These are phyloP conservation scores for Arrhopalites spinosus DNA, from an alignment of 2,888 invertebrate genomes.

Conservation along the genomic window DNA sequence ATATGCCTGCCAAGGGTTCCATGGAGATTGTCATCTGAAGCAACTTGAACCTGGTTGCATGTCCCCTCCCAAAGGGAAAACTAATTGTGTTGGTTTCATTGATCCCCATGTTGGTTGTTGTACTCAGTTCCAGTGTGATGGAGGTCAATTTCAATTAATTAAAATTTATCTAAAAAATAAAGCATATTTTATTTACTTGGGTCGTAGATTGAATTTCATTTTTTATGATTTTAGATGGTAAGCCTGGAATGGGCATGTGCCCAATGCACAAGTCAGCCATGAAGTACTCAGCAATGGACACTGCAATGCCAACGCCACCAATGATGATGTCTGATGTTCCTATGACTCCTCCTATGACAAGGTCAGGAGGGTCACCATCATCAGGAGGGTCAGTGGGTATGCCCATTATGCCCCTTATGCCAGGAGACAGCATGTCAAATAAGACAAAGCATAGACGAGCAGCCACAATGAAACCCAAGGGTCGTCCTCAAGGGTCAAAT, in stretches of 20 bases:
- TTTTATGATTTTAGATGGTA: constrained; percentile 39
- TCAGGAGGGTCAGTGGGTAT: too few relatives aligned
- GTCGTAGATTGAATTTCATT: neutral
- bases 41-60: constrained; percentile 46
- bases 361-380: too few relatives aligned
- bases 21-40: constrained; percentile 42
- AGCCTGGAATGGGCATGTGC: constrained; percentile 50
- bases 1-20: constrained; percentile 45
- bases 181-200: constrained; percentile 2
- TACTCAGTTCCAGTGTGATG: constrained; percentile 53
- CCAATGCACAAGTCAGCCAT: constrained; percentile 46
- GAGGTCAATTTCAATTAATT: constrained; percentile 39
- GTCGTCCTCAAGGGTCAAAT: neutral
- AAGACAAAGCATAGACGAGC: too few relatives aligned
- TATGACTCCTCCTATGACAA: neutral
- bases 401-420: too few relatives aligned
- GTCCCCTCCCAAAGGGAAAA: constrained; percentile 49
- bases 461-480: too few relatives aligned
- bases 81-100: constrained; percentile 49
- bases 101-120: constrained; percentile 52
- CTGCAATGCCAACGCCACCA: constrained; percentile 16
- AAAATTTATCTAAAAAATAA: neutral
- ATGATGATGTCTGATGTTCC: constrained; percentile 3
- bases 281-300: constrained; percentile 33
- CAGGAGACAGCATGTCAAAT: too few relatives aligned